Evolutionary conservation across 2,797 vertebrate species (phyloP).

Genomic region (Eleutherodactylus coqui): DNA sequence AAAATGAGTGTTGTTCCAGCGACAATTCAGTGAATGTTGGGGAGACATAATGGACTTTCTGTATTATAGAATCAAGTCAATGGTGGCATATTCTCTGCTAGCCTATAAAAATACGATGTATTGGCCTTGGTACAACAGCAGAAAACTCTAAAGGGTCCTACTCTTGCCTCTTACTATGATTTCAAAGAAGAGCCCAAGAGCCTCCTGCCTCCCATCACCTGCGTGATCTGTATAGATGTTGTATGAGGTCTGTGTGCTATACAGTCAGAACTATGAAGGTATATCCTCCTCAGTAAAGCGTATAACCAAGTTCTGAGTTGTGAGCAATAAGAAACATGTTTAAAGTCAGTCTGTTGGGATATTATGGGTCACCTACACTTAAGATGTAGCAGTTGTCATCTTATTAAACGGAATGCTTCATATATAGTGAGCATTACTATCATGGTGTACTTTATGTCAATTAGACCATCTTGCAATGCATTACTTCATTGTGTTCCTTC

Average conservation of each 20-base stretch:
- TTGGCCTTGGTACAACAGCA: conserved; percentile 43
- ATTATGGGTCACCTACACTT: neutral
- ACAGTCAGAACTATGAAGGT: neutral
- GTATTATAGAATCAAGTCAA: neutral
- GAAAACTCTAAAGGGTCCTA: conserved; percentile 16
- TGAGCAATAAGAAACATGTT: conserved; percentile 44
- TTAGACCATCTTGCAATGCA: neutral
- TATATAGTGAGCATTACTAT: neutral
- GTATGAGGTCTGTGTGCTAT: conserved; percentile 42
- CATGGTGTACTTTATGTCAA: neutral
- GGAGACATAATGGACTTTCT: conserved; percentile 5
- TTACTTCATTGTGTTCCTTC: neutral
- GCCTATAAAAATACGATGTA: neutral
- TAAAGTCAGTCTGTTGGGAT: neutral
- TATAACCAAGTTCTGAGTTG: neutral
- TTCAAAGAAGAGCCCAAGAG: conserved; percentile 29
- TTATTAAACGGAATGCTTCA: conserved; percentile 15
- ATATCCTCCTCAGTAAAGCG: neutral
- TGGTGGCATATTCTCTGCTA: neutral
- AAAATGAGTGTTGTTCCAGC: neutral
- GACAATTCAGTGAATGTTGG: conserved; percentile 9
- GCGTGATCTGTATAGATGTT: conserved; percentile 21
- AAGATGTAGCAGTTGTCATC: conserved; percentile 32
- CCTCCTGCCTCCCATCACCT: conserved; percentile 18
- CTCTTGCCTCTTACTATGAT: neutral